Evolutionary conservation across 2,888 invertebrate species (phyloP), one percentile per base, ranked within the genome.

Genomic region (Ornithoptera alexandrae): DNA sequence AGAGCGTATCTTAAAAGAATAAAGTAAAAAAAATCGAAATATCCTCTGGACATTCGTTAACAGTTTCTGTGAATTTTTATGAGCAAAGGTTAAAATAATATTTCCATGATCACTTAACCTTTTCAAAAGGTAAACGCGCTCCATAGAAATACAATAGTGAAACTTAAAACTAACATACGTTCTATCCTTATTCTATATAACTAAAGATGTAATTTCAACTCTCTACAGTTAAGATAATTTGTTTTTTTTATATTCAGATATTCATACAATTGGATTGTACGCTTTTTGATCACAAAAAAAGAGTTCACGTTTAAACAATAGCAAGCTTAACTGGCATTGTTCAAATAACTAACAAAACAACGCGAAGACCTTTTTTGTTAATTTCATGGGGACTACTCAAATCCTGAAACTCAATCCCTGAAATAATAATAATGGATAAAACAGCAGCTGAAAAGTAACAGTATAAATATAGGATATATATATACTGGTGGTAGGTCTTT

Each of bases 321-420:
- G n/a, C n/a, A 17, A 59, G 24, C 30, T 61, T n/a, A 61, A 61
- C 39, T 12, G 39, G n/a, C 61, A 61, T 61, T 61, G 61, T 61
- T 39, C 39, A 36, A 36, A 61, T 61, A n/a, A 61, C 61, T 15
- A n/a, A 61, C 20, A 36, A 22, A 22, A 58, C 57, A 58, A 58
- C n/a, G 12, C 57, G 24, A 58, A 58, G 22, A 4, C 22, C 12
- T 24, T 58, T 24, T 24, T 22, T 58, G 5, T 58, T 58, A 3
- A 56, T 56, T 58, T 58, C 22, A 22, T 24, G 15, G 24, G 57
- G 7, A 22, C 2, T n/a, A n/a, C 53, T 53, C 22, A 58, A 22
- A 22, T 20, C 12, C 30, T 30, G 30, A 30, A 30, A 30, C 30
- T 20, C 6, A 12, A 58, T 22, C n/a, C 22, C 22, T 58, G 57